Conservation (phyloP, 92 coral and sea anemone genomes). For the Pocillopora meandrina region DNA sequence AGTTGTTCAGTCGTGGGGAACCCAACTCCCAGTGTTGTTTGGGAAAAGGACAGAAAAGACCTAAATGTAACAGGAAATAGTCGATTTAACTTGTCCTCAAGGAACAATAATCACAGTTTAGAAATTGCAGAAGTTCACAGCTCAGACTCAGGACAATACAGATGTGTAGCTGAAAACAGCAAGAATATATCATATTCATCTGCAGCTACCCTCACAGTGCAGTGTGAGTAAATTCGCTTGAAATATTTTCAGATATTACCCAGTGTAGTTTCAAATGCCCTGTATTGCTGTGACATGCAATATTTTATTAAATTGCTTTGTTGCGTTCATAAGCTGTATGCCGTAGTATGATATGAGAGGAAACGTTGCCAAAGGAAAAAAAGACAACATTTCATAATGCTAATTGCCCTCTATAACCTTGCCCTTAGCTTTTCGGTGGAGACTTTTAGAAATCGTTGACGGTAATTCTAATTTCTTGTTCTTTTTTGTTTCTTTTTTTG, state of each 20-base stretch:
- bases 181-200: background rate
- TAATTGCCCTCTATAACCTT: background rate
- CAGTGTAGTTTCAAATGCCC: background rate
- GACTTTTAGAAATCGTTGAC: too few species aligned
- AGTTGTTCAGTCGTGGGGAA: conserved; percentile 40
- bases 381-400: background rate
- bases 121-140: conserved; percentile 18
- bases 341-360: too few species aligned
- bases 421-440: background rate
- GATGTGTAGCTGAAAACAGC: conserved; percentile 32
- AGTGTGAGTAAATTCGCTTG: background rate
- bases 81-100: background rate
- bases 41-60: conserved; percentile 34
- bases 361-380: background rate
- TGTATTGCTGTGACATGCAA: too few species aligned
- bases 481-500: too few species aligned
- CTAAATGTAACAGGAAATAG: background rate
- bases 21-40: conserved; percentile 32
- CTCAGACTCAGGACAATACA: conserved; percentile 28
- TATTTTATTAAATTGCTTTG: too few species aligned
- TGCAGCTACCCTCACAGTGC: conserved; percentile 9
- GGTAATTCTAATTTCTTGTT: too few species aligned
- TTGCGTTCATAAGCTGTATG: too few species aligned
- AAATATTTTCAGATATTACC: background rate
- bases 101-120: conserved; percentile 4